Evolutionary conservation across 2,113 vertebrate species (phyloP).

Genomic region (Apteryx mantelli): DNA sequence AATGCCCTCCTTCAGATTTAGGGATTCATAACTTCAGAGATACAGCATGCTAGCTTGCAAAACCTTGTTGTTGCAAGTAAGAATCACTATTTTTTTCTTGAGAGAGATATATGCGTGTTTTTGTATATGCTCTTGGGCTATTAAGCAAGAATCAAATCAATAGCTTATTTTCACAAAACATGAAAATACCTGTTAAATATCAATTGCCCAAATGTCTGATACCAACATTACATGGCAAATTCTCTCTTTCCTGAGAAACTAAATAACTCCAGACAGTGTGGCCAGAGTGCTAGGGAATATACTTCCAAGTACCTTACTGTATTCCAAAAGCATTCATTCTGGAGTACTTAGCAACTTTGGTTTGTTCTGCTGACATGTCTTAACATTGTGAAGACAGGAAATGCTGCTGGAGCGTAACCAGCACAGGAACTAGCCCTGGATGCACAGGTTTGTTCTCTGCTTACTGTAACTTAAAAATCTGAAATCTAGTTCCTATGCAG

Average conservation of each 20-base stretch:
- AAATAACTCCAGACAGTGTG: neutral
- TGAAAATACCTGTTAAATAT: fast-evolving
- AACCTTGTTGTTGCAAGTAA: neutral
- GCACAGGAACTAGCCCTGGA: neutral
- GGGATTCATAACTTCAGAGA: too few relatives aligned
- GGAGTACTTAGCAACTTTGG: neutral
- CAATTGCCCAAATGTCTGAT: fast-evolving
- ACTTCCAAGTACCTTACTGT: neutral
- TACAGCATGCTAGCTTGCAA: neutral
- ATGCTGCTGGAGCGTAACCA: neutral
- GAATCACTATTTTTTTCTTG: neutral
- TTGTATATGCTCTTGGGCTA: neutral
- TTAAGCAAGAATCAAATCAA: neutral
- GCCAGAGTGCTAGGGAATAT: neutral
- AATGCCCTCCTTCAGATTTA: neutral
- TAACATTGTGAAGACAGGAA: neutral
- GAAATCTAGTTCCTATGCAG: too few relatives aligned
- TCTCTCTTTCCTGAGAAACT: neutral
- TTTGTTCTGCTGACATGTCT: too few relatives aligned
- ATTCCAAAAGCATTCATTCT: fast-evolving
- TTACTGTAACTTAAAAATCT: neutral
- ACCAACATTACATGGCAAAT: fast-evolving
- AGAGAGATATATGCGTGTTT: neutral
- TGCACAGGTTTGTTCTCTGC: neutral
- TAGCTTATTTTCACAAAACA: neutral